Conservation (phyloP, 2,113 vertebrate species). For the Chaetodon trifascialis region DNA sequence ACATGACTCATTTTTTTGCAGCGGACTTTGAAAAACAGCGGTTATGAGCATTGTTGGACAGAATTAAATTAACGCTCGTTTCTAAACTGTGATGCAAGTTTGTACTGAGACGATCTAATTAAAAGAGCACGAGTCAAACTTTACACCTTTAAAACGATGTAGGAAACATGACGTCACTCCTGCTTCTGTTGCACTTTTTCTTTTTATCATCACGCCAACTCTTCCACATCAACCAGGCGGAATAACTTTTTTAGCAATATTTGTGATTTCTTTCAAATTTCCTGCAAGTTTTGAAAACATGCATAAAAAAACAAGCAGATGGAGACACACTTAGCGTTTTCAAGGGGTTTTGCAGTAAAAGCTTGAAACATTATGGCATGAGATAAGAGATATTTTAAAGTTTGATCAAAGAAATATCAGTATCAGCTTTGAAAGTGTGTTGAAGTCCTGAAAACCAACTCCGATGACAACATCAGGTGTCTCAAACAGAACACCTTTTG, state of each 20-base stretch:
- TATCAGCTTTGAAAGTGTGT: neutral
- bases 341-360: neutral
- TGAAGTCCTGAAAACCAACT: constrained; percentile 10
- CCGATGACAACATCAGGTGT: neutral
- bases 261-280: neutral
- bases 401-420: neutral
- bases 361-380: neutral
- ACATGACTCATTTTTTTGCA: constrained; percentile 1
- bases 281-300: neutral
- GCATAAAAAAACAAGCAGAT: neutral
- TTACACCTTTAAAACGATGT: too few relatives aligned
- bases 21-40: too few relatives aligned
- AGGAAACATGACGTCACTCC: too few relatives aligned
- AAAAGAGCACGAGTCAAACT: too few relatives aligned
- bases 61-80: neutral
- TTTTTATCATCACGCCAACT: neutral
- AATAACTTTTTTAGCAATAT: neutral
- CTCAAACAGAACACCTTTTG: constrained; percentile 16
- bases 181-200: neutral
- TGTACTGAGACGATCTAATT: neutral
- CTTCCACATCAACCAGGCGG: neutral
- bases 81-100: too few relatives aligned
- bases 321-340: neutral
- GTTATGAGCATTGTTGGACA: neutral
- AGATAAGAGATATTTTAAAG: neutral